These are phyloP conservation scores for Trissoscelio sp. DNA, from an alignment of 2,888 invertebrate genomes.

Conservation along the genomic window DNA sequence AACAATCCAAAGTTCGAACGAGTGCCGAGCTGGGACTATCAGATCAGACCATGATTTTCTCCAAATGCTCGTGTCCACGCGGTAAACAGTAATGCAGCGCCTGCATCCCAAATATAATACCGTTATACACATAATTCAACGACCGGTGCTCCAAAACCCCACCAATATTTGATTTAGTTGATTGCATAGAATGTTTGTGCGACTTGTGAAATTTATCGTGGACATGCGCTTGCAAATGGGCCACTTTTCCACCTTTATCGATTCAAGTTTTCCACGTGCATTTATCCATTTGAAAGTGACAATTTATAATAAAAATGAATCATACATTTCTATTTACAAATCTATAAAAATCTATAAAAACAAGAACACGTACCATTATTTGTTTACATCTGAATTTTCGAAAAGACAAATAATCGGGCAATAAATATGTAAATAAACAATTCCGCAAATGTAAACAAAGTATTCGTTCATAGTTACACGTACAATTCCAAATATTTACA, in stretches of 20 bases:
- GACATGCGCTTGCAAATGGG: constrained; percentile 20
- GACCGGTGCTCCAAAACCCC: constrained; percentile 52
- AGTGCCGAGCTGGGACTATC: constrained; percentile 36
- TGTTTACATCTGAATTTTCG: too few species aligned
- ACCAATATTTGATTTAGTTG: constrained; percentile 75
- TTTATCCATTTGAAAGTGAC: constrained; percentile 3
- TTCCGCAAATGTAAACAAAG: too few species aligned
- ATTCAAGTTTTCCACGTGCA: constrained; percentile 6
- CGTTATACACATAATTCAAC: constrained; percentile 68
- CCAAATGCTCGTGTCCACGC: constrained; percentile 35
- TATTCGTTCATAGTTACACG: too few species aligned
- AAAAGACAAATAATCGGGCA: too few species aligned
- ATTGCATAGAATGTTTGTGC: constrained; percentile 73
- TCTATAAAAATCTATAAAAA: too few species aligned
- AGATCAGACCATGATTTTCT: constrained; percentile 34
- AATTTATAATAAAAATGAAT: too few species aligned
- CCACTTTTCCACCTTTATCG: constrained; percentile 23
- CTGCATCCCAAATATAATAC: constrained; percentile 56
- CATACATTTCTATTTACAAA: too few species aligned
- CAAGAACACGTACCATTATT: too few species aligned
- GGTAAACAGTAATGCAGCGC: constrained; percentile 44
- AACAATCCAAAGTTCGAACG: constrained; percentile 60
- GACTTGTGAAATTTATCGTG: constrained; percentile 73
- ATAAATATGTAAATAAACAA: too few species aligned
- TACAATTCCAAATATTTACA: too few species aligned